Conservation (phyloP, 2,113 vertebrate genomes). For the Empidonax alnorum region DNA sequence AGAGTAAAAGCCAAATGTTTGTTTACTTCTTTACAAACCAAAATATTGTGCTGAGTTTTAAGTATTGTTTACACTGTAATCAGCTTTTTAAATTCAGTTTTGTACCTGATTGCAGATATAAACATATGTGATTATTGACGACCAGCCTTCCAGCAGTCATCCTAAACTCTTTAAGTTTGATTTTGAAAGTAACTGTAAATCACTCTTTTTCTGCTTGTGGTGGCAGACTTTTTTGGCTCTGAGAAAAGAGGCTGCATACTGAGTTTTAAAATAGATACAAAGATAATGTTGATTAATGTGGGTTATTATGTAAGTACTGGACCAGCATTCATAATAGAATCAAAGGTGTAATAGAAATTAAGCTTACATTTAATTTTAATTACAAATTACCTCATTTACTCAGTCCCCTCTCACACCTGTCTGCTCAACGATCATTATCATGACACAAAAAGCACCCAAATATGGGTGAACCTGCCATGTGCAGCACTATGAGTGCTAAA, state of each 20-base stretch:
- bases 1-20: slow-evolving; percentile 8
- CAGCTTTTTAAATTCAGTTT: slow-evolving; percentile 47
- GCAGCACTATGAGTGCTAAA: background rate
- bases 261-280: background rate
- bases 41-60: background rate
- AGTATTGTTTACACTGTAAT: background rate
- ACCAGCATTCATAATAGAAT: slow-evolving; percentile 47
- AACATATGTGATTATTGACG: background rate
- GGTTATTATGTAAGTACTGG: slow-evolving; percentile 38
- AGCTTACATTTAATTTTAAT: slow-evolving; percentile 57
- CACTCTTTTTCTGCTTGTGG: background rate
- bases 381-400: slow-evolving; percentile 18
- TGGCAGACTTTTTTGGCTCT: background rate
- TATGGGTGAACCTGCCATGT: background rate
- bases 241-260: background rate
- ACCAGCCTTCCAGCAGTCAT: background rate
- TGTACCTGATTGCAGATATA: slow-evolving; percentile 40
- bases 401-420: background rate
- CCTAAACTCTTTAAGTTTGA: background rate
- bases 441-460: background rate
- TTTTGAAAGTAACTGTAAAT: background rate
- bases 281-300: slow-evolving; percentile 55
- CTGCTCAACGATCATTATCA: background rate
- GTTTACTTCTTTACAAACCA: background rate
- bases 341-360: slow-evolving; percentile 57